phyloP scores from a whole-genome alignment of 2,888 invertebrate species.

The Keiferia lycopersicella region DNA sequence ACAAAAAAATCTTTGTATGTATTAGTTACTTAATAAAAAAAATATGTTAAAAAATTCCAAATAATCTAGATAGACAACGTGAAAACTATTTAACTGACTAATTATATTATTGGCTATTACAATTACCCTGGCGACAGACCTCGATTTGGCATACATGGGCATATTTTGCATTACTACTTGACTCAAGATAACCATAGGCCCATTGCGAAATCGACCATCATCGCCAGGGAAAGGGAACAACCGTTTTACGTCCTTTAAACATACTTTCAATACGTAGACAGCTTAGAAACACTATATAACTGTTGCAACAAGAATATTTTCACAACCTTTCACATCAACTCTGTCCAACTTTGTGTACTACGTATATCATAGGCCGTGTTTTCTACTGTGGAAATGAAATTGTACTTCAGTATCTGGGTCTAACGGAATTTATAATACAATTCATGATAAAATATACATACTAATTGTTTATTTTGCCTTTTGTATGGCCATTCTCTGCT shows the following conservation, averaged over 20 bases:
- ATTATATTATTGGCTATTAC: too few species aligned
- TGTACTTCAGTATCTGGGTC: neutral
- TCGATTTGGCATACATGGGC: too few species aligned
- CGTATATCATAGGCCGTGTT: slow-evolving; percentile 9
- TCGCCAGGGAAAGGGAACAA: too few species aligned
- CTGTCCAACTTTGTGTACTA: slow-evolving; percentile 43
- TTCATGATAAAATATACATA: neutral
- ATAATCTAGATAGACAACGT: slow-evolving; percentile 11
- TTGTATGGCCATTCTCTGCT: neutral
- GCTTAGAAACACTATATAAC: slow-evolving; percentile 37
- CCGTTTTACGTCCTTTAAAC: slow-evolving; percentile 18
- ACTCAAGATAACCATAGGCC: too few species aligned
- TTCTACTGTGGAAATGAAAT: neutral
- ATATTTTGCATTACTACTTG: too few species aligned
- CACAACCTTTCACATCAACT: slow-evolving; percentile 66
- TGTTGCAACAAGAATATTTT: slow-evolving; percentile 63
- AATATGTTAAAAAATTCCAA: neutral
- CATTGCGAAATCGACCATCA: too few species aligned
- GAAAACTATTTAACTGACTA: neutral
- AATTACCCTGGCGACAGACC: too few species aligned
- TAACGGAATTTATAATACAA: neutral
- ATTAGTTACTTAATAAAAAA: neutral
- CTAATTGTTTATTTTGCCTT: neutral
- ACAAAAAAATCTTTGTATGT: neutral
- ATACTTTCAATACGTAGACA: slow-evolving; percentile 25